Base-by-base conservation (phyloP, 2,888 invertebrate genomes). In the Dendrolimus pini region DNA sequence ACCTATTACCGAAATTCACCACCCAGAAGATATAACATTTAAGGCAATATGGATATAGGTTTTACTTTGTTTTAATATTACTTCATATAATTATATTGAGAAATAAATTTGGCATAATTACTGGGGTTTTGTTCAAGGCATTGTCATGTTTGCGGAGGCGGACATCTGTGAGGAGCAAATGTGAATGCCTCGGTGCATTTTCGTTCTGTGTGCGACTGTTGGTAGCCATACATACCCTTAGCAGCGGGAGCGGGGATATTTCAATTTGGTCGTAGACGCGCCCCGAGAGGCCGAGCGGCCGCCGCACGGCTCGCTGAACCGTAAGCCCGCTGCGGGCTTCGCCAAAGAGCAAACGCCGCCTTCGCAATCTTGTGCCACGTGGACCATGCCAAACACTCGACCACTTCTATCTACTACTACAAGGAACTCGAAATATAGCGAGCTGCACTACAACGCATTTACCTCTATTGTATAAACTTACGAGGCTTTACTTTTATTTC, bases 261-360 rank as follows among this genome's bases (percentile, higher is more conserved):
- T 90, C 89, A 90, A 90, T 89, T 90, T 90, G 81, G 88, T 78
- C 78, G 77, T 83, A 84, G 89, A 89, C 82, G 85, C 84, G 87
- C 85, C 84, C 86, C 85, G 81, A 81, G 88, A 88, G 87, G 85
- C 84, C 80, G 82, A 77, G 81, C 82, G 79, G 81, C 77, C 77
- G 78, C 78, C 73, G 75, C 79, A 81, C 89, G 89, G 88, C 82
- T 87, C 89, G 88, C 85, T 89, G 89, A 88, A 83, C 89, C 88
- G 89, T 78, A 80, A 87, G 82, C 82, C 83, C 83, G 84, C 78
- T 83, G 85, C 81, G 86, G 83, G 80, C 83, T 81, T 74, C 79
- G 82, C 85, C 88, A 89, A 89, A 90, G 89, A 89, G 89, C 89
- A 90, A 89, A 90, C 86, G 89, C 78, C 85, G 89, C 84, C 84